Base-by-base conservation (phyloP, 2,797 vertebrate genomes). In the Cyprinodon diabolis region DNA sequence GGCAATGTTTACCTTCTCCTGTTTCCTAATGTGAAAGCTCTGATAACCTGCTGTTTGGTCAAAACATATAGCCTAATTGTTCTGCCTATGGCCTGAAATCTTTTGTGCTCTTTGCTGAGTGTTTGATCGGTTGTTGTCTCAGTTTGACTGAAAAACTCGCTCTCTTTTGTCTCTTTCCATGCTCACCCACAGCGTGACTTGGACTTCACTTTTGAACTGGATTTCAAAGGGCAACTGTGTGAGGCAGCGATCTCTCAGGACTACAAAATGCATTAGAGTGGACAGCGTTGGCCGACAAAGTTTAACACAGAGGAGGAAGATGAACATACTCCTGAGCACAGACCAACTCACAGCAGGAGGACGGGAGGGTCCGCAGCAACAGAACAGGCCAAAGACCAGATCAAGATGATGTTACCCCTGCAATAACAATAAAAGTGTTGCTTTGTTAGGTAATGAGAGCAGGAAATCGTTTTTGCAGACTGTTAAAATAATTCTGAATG, bases 211-310 rank as follows among this genome's bases (percentile, higher is more conserved):
- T 95, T 99, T 82, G 97, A 99, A 90, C 92, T 99, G 95, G 97
- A 99, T 94, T 99, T 99, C 93, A 99, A 98, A 94, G 98, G 98
- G 79, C 98, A 99, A 93, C 95, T 99, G 62, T 98, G 97, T 74
- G 98, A 99, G 94, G 96, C 96, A 17, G 97, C 97, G 69, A 96
- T 99, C 86, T 95, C 96, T 88, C 97, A 99, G 57, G 97, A 99
- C 94, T 99, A 99, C 93, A 98, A 97, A 93, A 99, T 99, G 98
- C 97, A 97, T 77, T 99, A 98, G 91, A 45, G 85, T 71, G 57
- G 81, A 77, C 55, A 8, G 11, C 0, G 71, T 63, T 12, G 70
- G 40, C 69, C 71, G 4, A 0, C 77, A 47, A 49, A 72, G 52
- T 55, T 43, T 48, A 81, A 55, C 78, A 84, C 76, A 56, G 69